A percentile compares a stretch with the other conserved stretches of the same genome.
These are phyloP conservation scores for Cyclura pinguis DNA, from an alignment of 2,797 vertebrate genomes.

Conservation along the genomic window DNA sequence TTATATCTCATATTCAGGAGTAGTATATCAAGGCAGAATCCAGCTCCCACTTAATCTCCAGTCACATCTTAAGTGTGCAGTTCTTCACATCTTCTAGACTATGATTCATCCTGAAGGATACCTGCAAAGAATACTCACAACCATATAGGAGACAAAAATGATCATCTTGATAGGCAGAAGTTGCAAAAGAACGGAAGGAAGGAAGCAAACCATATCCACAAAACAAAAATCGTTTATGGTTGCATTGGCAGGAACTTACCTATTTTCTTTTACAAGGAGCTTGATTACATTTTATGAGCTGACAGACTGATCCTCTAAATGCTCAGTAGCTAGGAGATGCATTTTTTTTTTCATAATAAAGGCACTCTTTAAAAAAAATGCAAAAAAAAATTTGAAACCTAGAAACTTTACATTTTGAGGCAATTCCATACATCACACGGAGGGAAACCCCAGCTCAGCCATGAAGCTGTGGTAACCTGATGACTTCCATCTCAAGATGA, in stretches of 20 bases:
- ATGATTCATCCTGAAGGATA: not conserved
- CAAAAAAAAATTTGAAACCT: not conserved
- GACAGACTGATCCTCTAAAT: slow-evolving; percentile 9
- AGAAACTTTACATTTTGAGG: not conserved
- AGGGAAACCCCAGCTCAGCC: not conserved
- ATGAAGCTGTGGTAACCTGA: no score
- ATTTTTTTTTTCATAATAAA: not conserved
- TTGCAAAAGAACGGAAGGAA: not conserved
- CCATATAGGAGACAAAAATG: not conserved
- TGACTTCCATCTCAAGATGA: no score
- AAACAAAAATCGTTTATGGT: slow-evolving; percentile 8
- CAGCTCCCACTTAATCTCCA: not conserved
- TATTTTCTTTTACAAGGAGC: slow-evolving; percentile 6
- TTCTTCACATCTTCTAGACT: slow-evolving; percentile 26
- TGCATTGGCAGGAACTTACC: slow-evolving; percentile 16
- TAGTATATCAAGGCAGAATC: not conserved
- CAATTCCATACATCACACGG: not conserved
- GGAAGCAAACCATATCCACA: no score
- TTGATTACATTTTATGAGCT: slow-evolving; percentile 55
- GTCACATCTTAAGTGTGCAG: not conserved
- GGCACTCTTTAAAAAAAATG: not conserved
- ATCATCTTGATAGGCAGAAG: slow-evolving; percentile 40
- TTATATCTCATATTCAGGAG: not conserved
- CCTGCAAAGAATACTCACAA: not conserved
- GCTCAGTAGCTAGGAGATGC: not conserved